Evolutionary conservation across 2,888 invertebrate species (phyloP), one percentile per base, ranked within the genome.

Genomic region (Alviniconcha strummeri): DNA sequence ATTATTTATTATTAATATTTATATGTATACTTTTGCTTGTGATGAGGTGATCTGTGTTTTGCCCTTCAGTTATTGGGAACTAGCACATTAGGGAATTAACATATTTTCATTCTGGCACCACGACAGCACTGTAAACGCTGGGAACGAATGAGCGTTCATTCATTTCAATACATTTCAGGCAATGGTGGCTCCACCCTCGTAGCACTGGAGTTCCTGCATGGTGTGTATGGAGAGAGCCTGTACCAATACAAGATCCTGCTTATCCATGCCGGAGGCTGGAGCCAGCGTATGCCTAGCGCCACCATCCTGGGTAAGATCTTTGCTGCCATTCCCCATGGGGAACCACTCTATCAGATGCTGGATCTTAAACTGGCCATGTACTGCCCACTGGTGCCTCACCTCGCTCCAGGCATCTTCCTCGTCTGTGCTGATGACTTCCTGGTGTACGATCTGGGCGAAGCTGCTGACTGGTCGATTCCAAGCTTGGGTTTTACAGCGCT

Each of bases 231-330:
- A 11, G 89, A 89, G 8, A 86, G 88, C 36, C 85, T 94, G 78
- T 90, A 87, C 84, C 75, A 84, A 6, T 88, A 86, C 87, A 89
- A 90, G 79, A 89, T 94, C 3, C 89, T 94, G 13, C 88, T 94
- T 17, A 93, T 94, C 52, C 94, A 94, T 88, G 93, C 94, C 78
- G 94, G 94, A 15, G 94, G 94, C 3, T 92, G 93, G 88, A 94
- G 94, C 85, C 93, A 94, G 88, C 88, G 94, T n/a, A 91, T 94
- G 87, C 94, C 94, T 9, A 94, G 93, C 85, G 92, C 94, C 54
- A 93, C 93, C 84, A 91, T 93, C 19, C 89, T 94, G 11, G 94
- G 94, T 4, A 94, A 94, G 87, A 89, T 94, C 5, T 94, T 94
- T 86, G 92, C 93, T 17, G 91, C 94, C 64, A 86, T 94, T 13